Evolutionary conservation across 2,888 invertebrate genomes (phyloP), one percentile per base, ranked within the genome.

Genomic region (Blera fallax): DNA sequence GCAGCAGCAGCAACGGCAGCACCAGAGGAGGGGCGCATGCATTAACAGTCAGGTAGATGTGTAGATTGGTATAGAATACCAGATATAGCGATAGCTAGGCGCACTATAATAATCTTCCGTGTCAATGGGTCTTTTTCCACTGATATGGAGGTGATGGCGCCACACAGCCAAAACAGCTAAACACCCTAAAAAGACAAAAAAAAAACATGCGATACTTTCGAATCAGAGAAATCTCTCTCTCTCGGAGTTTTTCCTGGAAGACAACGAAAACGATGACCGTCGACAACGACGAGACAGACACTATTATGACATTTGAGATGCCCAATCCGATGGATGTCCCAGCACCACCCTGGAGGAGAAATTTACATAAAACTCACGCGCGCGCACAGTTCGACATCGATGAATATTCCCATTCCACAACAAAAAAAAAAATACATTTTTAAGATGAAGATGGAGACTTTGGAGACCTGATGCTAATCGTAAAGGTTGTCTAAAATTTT

Each of bases 291-390:
- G 40, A 79, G 80, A 80, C 84, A 70, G 70, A 80, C 69, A 84
- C 80, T 84, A 80, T 84, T 84, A 84, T 84, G 84, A 84, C 84
- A 84, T 80, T 80, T 76, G 79, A 80, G 80, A 84, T 80, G 80
- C 74, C 79, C 84, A 84, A 84, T 84, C 74, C 64, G 80, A 80
- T 84, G 84, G 74, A 74, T 80, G 84, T 80, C 58, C 24, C 50
- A 76, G 80, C 80, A 80, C 72, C 80, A 80, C 84, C 84, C 80
- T 34, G 74, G 80, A 64, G 69, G 43, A 29, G 69, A 79, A 80
- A 84, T 84, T 84, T 84, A 84, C 80, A 84, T 84, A 84, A 74
- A 80, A 84, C 81, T 69, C 76, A 82, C 79, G 50, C 83, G 73
- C 54, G 58, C 79, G 64, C 73, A 64, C 64, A 67, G 56, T n/a